These are phyloP conservation scores for Cavia porcellus DNA, from an alignment of 2,113 vertebrate species.

Conservation along the genomic window DNA sequence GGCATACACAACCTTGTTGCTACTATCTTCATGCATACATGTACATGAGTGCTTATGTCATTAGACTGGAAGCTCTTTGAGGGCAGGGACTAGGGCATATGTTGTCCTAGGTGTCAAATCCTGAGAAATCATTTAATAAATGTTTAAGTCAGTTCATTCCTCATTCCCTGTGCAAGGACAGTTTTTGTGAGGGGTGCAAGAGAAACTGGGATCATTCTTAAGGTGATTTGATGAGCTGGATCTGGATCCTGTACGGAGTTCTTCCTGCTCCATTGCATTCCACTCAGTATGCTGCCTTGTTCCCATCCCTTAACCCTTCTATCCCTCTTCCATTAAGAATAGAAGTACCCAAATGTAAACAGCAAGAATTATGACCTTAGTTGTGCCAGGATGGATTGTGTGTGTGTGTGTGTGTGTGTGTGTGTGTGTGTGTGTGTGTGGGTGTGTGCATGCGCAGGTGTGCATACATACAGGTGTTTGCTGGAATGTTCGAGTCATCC, in stretches of 20 bases:
- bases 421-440: background rate
- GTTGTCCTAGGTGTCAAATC: background rate
- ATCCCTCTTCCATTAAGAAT: background rate
- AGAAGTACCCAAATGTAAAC: background rate
- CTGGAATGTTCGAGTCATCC: background rate
- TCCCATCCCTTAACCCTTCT: background rate
- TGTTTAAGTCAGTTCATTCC: background rate
- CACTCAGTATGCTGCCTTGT: background rate
- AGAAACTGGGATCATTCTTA: background rate
- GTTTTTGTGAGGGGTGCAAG: background rate
- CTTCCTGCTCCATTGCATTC: too few species aligned
- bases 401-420: background rate
- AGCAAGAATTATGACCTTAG: background rate
- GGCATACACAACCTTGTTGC: background rate
- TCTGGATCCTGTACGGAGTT: background rate
- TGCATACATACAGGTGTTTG: background rate
- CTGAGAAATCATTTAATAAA: constrained; percentile 67
- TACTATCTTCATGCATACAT: background rate
- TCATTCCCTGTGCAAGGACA: background rate
- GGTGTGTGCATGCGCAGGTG: background rate
- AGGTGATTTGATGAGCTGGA: background rate
- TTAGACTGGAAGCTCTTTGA: constrained; percentile 75
- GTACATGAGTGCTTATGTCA: background rate
- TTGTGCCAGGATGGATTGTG: background rate
- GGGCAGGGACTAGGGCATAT: constrained; percentile 33